Conservation (phyloP, 2,888 invertebrate species). For the Amaurobius ferox region DNA sequence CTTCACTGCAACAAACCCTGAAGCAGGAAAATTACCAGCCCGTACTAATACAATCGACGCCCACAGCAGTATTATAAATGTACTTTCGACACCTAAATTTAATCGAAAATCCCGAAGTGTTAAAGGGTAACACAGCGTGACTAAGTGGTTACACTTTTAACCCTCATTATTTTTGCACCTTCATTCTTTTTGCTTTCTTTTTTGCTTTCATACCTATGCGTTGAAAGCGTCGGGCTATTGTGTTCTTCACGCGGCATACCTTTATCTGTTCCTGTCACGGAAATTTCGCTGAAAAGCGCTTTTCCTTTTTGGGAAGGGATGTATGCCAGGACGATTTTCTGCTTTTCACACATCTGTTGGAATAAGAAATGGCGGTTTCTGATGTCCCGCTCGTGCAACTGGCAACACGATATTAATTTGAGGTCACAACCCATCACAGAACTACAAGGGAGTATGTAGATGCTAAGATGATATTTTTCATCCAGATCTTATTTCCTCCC, state of each 20-base stretch:
- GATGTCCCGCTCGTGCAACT: not conserved
- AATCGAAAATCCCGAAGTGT: slow-evolving; percentile 44
- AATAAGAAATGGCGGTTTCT: not conserved
- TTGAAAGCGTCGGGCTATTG: not conserved
- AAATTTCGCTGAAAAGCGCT: not conserved
- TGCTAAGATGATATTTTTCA: too few relatives aligned
- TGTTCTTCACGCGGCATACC: slow-evolving; percentile 19
- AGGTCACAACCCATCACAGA: too few relatives aligned
- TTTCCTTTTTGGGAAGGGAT: not conserved
- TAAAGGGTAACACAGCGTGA: slow-evolving; percentile 48
- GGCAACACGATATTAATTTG: too few relatives aligned
- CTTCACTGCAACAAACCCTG: not conserved
- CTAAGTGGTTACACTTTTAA: slow-evolving; percentile 51
- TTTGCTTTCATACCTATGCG: slow-evolving; percentile 1
- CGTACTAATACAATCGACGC: slow-evolving; percentile 33
- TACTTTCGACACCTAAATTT: slow-evolving; percentile 3
- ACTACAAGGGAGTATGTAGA: too few relatives aligned
- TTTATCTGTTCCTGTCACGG: slow-evolving; percentile 27
- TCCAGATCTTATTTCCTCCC: too few relatives aligned
- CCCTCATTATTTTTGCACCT: slow-evolving; percentile 49
- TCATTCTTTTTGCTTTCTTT: not conserved
- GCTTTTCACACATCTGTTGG: slow-evolving; percentile 54
- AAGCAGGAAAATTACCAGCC: not conserved
- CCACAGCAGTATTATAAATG: slow-evolving; percentile 42
- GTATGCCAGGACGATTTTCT: slow-evolving; percentile 32